Conservation (phyloP, 1,140 invertebrate species). For the Rhynchophorus ferrugineus region DNA sequence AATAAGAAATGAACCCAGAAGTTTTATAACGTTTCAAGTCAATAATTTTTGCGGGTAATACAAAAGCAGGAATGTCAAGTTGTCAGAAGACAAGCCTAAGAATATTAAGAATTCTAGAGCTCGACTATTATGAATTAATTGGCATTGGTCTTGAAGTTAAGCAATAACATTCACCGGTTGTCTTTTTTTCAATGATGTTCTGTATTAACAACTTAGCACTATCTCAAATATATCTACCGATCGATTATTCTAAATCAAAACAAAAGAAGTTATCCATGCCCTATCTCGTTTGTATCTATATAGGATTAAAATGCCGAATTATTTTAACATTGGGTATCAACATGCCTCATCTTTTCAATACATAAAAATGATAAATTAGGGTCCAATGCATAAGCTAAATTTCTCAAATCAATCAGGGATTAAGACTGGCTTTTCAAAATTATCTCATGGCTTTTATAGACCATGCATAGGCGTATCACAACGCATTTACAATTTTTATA, state of each 20-base stretch:
- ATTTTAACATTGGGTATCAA: conserved; percentile 10
- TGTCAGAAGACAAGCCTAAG: conserved; percentile 14
- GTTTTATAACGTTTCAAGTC: background rate
- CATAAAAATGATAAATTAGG: conserved; percentile 4
- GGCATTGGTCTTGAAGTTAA: conserved; percentile 5
- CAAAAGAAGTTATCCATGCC: conserved; percentile 2
- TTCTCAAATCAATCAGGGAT: background rate
- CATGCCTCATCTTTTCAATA: conserved; percentile 2
- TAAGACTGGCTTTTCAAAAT: background rate
- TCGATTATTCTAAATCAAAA: background rate
- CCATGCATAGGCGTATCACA: no score
- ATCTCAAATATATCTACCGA: conserved; percentile 3
- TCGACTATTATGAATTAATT: conserved; percentile 10
- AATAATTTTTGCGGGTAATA: conserved; percentile 9
- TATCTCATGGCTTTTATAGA: background rate
- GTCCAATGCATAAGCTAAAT: background rate
- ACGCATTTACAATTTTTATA: no score
- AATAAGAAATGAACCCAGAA: conserved; percentile 3
- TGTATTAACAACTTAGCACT: conserved; percentile 14
- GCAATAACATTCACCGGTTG: conserved; percentile 5
- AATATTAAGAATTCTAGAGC: conserved; percentile 18
- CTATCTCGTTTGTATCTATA: conserved; percentile 10
- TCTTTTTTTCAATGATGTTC: background rate
- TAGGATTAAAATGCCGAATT: conserved; percentile 7
- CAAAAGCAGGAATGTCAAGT: conserved; percentile 12